Percentiles rank a stretch among this genome's conserved stretches.
phyloP scores from a whole-genome alignment of 2,888 invertebrate species.

The Meteorus colon region DNA sequence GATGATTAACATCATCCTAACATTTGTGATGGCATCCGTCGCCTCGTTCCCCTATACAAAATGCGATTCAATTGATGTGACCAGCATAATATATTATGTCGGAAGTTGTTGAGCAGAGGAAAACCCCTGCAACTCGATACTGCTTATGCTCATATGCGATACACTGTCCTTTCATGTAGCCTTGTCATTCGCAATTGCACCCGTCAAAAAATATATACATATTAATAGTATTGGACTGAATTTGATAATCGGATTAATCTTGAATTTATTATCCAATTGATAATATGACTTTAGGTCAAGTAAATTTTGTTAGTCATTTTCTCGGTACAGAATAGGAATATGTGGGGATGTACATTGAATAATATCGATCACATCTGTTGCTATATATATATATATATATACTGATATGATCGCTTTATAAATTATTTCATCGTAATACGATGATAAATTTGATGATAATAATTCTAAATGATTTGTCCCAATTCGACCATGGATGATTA shows the following conservation, averaged over 20 bases:
- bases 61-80: conserved; percentile 22
- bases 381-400: background rate
- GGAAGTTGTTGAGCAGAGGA: conserved; percentile 27
- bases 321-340: background rate
- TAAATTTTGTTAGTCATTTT: background rate
- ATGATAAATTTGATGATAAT: background rate
- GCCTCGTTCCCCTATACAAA: background rate
- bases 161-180: background rate
- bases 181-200: background rate
- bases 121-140: conserved; percentile 18
- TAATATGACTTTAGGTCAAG: background rate
- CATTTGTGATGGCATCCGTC: conserved; percentile 22
- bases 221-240: background rate
- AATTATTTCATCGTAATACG: background rate
- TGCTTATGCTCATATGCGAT: background rate
- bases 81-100: background rate
- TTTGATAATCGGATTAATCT: background rate
- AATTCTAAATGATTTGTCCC: background rate
- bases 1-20: conserved; percentile 2
- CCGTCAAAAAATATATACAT: background rate
- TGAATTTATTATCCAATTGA: background rate
- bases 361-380: background rate
- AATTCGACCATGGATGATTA: background rate
- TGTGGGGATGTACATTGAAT: background rate
- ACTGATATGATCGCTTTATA: background rate